Evolutionary conservation across 2,113 vertebrate genomes (phyloP), one percentile per base, ranked within the genome.

Genomic region (Protobothrops mucrosquamatus): DNA sequence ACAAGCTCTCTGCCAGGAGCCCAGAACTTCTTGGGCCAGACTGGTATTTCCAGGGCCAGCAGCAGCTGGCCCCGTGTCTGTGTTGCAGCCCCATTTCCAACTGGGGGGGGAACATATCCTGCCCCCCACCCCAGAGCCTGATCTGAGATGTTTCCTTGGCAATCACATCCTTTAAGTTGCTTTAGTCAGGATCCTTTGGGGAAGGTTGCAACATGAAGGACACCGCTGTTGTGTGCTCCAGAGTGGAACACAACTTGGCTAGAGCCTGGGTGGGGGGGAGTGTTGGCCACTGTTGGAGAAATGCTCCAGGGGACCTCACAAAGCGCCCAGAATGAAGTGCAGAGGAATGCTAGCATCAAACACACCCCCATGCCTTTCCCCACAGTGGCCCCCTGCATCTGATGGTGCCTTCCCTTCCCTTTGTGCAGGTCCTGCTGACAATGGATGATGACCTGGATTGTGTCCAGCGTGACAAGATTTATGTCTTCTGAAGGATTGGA

Each of bases 401-500:
- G 34, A 18, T 22, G 3, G 51, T 2, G 1, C 0, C 0, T 6
- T 3, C 6, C 0, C 0, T 6, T 4, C 8, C 4, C 55, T 39
- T 88, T 0, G 10, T 0, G 0, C 81, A 99, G 99, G 99, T 99
- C 92, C 97, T 99, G 94, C 97, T 99, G 94, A 99, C 98, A 0
- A 98, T 99, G 98, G 99, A 99, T 0, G 99, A 99, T 0, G 99
- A 99, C 97, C 97, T 99, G 56, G 98, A 99, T 95, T 97, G 97
- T 0, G 97, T 99, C 95, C 99, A 98, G 96, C 98, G 99, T 96
- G 99, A 99, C 97, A 99, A 99, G 97, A 99, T 99, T 97, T 99
- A 98, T 0, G 99, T 98, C 91, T 99, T 99, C 96, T 99, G 97
- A 69, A 34, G 20, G 43, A 10, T 5, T 10, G 86, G 23, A 48